A percentile compares a stretch with the other conserved stretches of the same genome.
Evolutionary conservation across 2,797 vertebrate genomes (phyloP).

Genomic region (Antennarius maculatus): DNA sequence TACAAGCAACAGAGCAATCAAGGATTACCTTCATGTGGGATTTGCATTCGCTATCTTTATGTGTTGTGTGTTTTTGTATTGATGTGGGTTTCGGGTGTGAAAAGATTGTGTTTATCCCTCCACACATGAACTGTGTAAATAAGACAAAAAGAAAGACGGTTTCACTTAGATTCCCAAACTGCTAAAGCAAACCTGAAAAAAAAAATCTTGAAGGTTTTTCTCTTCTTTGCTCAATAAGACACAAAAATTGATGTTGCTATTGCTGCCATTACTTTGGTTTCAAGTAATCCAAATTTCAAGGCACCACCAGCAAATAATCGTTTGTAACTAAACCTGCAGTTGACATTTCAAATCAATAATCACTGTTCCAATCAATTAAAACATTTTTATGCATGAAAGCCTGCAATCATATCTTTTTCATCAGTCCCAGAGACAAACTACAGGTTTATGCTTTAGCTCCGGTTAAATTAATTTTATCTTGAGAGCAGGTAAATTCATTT

Average conservation of each 20-base stretch:
- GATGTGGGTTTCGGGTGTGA: conserved; percentile 5
- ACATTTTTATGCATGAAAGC: background rate
- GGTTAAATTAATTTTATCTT: background rate
- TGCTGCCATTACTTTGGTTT: no score
- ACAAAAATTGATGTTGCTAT: no score
- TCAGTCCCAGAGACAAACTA: background rate
- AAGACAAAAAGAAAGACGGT: conserved; percentile 61
- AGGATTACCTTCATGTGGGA: conserved; percentile 77
- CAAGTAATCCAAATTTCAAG: no score
- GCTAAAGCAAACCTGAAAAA: conserved; percentile 21
- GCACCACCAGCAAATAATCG: no score
- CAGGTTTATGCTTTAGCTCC: background rate
- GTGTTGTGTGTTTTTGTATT: conserved; percentile 25
- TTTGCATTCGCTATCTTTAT: conserved; percentile 63
- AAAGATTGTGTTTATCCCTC: conserved; percentile 54
- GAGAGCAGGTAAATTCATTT: no score
- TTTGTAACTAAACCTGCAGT: no score
- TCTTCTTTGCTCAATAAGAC: conserved; percentile 50
- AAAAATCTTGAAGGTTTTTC: conserved; percentile 63
- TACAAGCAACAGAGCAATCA: conserved; percentile 73
- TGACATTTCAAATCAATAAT: no score
- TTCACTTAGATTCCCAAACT: conserved; percentile 67
- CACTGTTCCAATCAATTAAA: no score
- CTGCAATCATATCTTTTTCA: background rate
- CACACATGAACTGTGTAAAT: conserved; percentile 53